Base-by-base conservation (phyloP, 1,140 invertebrate genomes). In the Drosophila takahashii region DNA sequence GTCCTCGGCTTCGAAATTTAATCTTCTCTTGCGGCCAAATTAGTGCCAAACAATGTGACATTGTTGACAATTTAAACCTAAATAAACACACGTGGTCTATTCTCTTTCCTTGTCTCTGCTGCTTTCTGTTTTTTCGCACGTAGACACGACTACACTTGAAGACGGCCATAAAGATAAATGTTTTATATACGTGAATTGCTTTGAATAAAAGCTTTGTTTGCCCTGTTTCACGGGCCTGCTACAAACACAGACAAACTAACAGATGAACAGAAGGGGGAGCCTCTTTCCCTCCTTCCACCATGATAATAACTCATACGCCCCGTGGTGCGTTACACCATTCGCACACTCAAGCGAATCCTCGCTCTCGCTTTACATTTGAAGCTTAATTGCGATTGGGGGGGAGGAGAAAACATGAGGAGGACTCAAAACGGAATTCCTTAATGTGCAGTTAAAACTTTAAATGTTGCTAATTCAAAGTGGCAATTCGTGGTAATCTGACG, bases 111-210 rank as follows among this genome's bases (percentile, higher is more conserved):
- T 36, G 7, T 3, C 10, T 5, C 8, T 26, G 6, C 29, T 22
- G 22, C 22, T 22, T 22, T n/a, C 5, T 16, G 1, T n/a, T 66
- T 41, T 18, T 41, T 29, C 48, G 58, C 57, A 64, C 70, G 51
- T 37, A 77, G 51, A 64, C 51, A 54, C 37, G 60, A 48, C 54
- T 69, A 84, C 77, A 87, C 77, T 89, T 89, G 77, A 89, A 89
- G 84, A 77, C 72, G 84, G 79, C 69, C 84, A 84, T 89, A 90
- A 89, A 89, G 84, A 89, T 89, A 89, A 89, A 89, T 89, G 84
- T 89, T 89, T 89, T 84, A 89, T 84, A 81, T 83, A 89, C 84
- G 84, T 89, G 84, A 84, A 89, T 89, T 89, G 84, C 72, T 83
- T 84, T 84, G 84, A 89, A 84, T 89, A 89, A 90, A 84, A 77